Conservation (phyloP, 1,140 invertebrate genomes). For the Trachymyrmex septentrionalis region DNA sequence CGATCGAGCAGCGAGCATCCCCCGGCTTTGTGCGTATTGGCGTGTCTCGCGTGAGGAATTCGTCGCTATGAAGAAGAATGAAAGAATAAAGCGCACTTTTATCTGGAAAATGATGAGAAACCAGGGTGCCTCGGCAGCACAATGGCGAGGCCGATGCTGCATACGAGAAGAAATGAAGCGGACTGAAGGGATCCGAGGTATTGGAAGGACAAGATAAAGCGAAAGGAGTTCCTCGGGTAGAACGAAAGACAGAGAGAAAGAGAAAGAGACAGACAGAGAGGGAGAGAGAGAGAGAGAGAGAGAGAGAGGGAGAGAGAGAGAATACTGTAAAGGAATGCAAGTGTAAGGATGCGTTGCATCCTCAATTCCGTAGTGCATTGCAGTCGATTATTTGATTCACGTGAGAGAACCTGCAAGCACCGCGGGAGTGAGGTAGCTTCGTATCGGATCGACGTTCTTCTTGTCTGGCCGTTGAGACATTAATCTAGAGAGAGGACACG, state of each 20-base stretch:
- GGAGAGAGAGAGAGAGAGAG: not conserved
- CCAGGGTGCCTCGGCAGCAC: slow-evolving; percentile 40
- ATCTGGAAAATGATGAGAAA: slow-evolving; percentile 60
- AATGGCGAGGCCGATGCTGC: slow-evolving; percentile 42
- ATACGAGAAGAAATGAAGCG: slow-evolving; percentile 50
- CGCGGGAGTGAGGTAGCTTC: slow-evolving; percentile 93
- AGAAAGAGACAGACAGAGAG: not conserved
- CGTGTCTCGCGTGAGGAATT: slow-evolving; percentile 47
- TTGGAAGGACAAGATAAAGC: slow-evolving; percentile 58
- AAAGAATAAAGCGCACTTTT: slow-evolving; percentile 62
- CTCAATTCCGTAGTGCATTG: slow-evolving; percentile 98
- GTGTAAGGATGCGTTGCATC: slow-evolving; percentile 85
- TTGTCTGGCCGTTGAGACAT: slow-evolving; percentile 25
- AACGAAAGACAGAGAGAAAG: not conserved
- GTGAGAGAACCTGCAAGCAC: slow-evolving; percentile 91
- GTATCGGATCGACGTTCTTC: slow-evolving; percentile 82
- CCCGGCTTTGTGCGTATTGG: slow-evolving; percentile 48
- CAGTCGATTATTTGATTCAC: slow-evolving; percentile 91
- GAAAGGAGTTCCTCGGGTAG: slow-evolving; percentile 6
- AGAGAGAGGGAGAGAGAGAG: not conserved
- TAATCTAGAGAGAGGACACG: slow-evolving; percentile 39
- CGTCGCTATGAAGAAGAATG: slow-evolving; percentile 45
- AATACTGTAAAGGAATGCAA: slow-evolving; percentile 17
- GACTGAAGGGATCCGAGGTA: slow-evolving; percentile 27
- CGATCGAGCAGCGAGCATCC: slow-evolving; percentile 35